Percentiles rank a stretch among this genome's conserved stretches.
Evolutionary conservation across 1,140 invertebrate species (phyloP).

Genomic region (Macrobrachium nipponense): DNA sequence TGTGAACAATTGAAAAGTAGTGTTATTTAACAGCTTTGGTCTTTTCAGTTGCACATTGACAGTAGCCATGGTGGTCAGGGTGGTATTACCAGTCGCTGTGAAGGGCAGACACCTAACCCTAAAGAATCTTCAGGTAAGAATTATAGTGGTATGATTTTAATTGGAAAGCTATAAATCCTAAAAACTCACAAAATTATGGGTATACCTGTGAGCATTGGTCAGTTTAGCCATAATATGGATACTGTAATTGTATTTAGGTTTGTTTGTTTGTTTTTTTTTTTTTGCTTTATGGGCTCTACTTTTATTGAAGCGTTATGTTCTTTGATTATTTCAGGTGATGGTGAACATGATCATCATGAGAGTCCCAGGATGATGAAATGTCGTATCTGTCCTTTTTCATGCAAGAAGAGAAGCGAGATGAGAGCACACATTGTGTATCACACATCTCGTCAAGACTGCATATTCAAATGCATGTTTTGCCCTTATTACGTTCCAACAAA

Average conservation of each 20-base stretch:
- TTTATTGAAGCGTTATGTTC: not conserved
- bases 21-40: not conserved
- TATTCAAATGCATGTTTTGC: slow-evolving; percentile 85
- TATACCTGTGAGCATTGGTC: not conserved
- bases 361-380: slow-evolving; percentile 71
- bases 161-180: not conserved
- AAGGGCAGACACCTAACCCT: slow-evolving; percentile 57
- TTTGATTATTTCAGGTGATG: slow-evolving; percentile 34
- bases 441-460: slow-evolving; percentile 76
- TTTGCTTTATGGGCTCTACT: too few species aligned
- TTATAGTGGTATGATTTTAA: too few species aligned
- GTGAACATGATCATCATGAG: slow-evolving; percentile 44
- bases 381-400: slow-evolving; percentile 81
- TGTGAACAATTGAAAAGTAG: too few species aligned
- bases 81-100: slow-evolving; percentile 61
- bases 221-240: too few species aligned
- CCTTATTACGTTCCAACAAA: slow-evolving; percentile 80
- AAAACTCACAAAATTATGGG: not conserved
- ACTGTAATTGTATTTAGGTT: too few species aligned
- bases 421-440: slow-evolving; percentile 81
- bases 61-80: slow-evolving; percentile 60
- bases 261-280: too few species aligned
- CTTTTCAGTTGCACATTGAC: slow-evolving; percentile 61
- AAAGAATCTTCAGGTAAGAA: slow-evolving; percentile 33
- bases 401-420: slow-evolving; percentile 75